Conservation (phyloP, 1,140 invertebrate genomes). For the Nephotettix cincticeps region DNA sequence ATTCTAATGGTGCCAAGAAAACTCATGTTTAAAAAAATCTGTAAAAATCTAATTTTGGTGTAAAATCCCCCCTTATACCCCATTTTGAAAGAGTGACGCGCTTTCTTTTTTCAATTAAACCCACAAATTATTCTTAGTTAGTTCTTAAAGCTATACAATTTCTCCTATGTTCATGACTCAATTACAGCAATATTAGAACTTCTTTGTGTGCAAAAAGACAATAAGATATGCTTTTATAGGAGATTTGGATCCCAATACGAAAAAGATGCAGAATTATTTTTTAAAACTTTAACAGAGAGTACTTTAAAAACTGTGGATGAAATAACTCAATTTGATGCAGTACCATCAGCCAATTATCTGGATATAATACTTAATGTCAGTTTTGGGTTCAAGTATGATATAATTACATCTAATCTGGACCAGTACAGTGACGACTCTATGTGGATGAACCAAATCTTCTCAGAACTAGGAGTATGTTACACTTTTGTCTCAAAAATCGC, state of each 20-base stretch:
- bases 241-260: neutral
- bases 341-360: slow-evolving; percentile 55
- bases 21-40: no score
- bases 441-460: slow-evolving; percentile 48
- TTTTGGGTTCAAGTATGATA: slow-evolving; percentile 30
- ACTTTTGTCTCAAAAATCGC: slow-evolving; percentile 63
- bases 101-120: no score
- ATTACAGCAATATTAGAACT: neutral
- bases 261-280: neutral
- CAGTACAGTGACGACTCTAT: neutral
- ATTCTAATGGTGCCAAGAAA: no score
- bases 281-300: slow-evolving; percentile 43
- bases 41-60: no score
- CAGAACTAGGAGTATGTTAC: slow-evolving; percentile 66
- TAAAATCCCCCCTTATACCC: no score
- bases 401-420: slow-evolving; percentile 37
- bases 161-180: neutral
- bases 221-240: neutral
- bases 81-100: no score
- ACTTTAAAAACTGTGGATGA: slow-evolving; percentile 57
- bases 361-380: slow-evolving; percentile 48
- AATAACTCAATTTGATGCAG: slow-evolving; percentile 50
- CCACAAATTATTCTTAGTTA: no score
- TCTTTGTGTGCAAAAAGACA: neutral
- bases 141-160: neutral